Percentiles rank a stretch among this genome's conserved stretches.
Conservation (phyloP, 2,888 invertebrate species). For the Eupithecia insigniata region DNA sequence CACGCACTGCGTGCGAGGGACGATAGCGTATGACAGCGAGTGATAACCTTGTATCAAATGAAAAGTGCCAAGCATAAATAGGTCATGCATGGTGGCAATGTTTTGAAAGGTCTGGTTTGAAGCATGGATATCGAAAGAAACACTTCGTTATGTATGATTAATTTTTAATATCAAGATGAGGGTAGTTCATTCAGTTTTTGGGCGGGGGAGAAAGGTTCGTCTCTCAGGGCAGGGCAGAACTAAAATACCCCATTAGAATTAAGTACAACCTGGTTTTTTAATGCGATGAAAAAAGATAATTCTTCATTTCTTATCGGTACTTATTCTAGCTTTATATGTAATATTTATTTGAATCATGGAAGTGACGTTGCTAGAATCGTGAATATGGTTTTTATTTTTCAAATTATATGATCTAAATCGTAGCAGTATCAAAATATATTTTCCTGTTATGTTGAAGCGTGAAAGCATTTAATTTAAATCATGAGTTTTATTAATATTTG, state of each 20-base stretch:
- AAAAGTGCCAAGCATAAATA: constrained; percentile 36
- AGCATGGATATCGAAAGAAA: not conserved
- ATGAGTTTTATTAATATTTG: too few relatives aligned
- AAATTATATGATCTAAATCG: too few relatives aligned
- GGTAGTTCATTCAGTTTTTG: not conserved
- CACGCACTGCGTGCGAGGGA: constrained; percentile 39
- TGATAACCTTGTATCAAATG: constrained; percentile 34
- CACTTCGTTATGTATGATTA: not conserved
- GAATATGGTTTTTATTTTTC: too few relatives aligned
- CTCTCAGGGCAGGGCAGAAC: not conserved
- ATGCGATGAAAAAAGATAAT: not conserved
- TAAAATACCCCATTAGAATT: not conserved
- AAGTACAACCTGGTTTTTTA: not conserved
- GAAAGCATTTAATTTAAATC: too few relatives aligned
- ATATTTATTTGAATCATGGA: too few relatives aligned
- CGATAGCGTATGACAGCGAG: constrained; percentile 28
- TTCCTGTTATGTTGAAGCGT: too few relatives aligned
- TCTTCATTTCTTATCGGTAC: too few relatives aligned
- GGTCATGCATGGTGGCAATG: not conserved
- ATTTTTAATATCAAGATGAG: not conserved
- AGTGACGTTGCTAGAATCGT: too few relatives aligned
- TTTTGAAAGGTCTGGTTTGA: not conserved
- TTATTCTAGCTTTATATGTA: too few relatives aligned
- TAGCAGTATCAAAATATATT: too few relatives aligned
- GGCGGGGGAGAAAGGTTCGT: not conserved